A percentile compares a stretch with the other conserved stretches of the same genome.
Evolutionary conservation across 1,140 invertebrate genomes (phyloP).

Genomic region (Sitobion miscanthi): DNA sequence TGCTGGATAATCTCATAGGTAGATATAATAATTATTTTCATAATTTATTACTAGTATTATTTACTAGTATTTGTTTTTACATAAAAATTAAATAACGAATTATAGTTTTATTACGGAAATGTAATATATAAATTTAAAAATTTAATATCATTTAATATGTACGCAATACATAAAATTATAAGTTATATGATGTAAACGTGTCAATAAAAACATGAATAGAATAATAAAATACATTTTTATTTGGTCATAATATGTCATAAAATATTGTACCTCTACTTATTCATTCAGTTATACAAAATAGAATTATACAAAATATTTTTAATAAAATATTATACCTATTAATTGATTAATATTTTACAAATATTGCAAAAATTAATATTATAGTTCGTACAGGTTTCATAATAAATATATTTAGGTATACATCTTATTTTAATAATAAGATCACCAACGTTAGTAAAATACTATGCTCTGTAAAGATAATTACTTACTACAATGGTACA

Average conservation of each 20-base stretch:
- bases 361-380: not conserved
- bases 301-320: not conserved
- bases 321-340: not conserved
- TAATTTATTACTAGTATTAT: not conserved
- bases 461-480: conserved; percentile 23
- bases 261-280: not conserved
- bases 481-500: conserved; percentile 4
- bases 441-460: not conserved
- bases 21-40: not conserved
- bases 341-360: not conserved
- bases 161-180: no score
- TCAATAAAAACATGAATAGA: no score
- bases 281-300: no score
- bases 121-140: not conserved
- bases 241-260: no score
- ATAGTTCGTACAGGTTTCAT: not conserved
- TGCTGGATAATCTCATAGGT: not conserved
- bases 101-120: not conserved
- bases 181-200: no score
- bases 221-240: no score
- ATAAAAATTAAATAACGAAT: not conserved
- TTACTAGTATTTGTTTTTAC: not conserved
- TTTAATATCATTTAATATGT: no score
- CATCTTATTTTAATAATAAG: not conserved
- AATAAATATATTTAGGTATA: not conserved